Base-by-base conservation (phyloP, 64 coral and sea anemone genomes). In the Pocillopora damicornis region DNA sequence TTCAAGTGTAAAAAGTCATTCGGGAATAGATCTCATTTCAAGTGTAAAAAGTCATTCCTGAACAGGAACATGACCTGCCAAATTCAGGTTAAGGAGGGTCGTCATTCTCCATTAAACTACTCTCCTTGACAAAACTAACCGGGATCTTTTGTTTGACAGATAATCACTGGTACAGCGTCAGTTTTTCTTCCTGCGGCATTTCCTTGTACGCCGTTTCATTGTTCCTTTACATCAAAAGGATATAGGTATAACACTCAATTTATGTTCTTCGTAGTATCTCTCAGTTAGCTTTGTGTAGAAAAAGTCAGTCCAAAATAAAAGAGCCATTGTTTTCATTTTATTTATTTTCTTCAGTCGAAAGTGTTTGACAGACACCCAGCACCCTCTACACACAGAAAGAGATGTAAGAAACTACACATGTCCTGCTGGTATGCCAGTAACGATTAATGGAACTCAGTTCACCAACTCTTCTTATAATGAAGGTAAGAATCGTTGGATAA, bases 171-270 rank as follows among this genome's bases (percentile, higher is more conserved):
- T 9, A 99, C 97, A 51, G 97, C 92, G 4, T 88, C 88, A 22
- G 97, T 99, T 1, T 99, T 99, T 81, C 90, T 99, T 18, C 97
- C 97, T 68, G 90, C 97, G 84, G 93, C 90, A 11, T 99, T 99
- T 74, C 37, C 88, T 4, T 99, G 97, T 75, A 95, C 93, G 1
- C 78, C 82, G 25, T 99, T 98, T 37, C 76, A 98, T 35, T 98
- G 96, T 75, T 78, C 81, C 13, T 77, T 87, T 45, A 77, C 81
- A 58, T 57, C 69, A n/a, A 74, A 88, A n/a, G 91, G 91, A 10
- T 90, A 73, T 58, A 96, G 94, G 94, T 96, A 89, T 13, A 37
- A 7, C 42, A 51, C 42, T 51, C 42, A 51, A 4, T 51, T 51
- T 7, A 51, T 51, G 11, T 74, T 13, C n/a, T 22, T 74, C 23